phyloP scores from a whole-genome alignment of 2,113 vertebrate genomes.

The Xiphorhynchus elegans region DNA sequence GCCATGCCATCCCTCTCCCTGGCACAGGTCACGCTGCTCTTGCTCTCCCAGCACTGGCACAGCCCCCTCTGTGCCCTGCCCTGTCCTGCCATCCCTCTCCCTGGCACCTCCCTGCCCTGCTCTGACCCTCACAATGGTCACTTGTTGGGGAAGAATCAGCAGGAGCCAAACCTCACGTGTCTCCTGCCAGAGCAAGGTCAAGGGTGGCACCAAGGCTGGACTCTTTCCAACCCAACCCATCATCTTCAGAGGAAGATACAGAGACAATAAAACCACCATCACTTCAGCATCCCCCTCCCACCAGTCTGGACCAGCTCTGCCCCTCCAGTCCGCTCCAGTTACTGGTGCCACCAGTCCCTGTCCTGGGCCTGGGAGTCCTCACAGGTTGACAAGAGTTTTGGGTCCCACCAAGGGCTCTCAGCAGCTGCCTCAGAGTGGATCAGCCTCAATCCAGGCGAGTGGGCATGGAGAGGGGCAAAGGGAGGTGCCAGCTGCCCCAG shows the following conservation, averaged over 20 bases:
- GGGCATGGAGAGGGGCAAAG: neutral
- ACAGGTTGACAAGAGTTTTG: neutral
- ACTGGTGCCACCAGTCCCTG: neutral
- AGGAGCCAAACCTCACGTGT: neutral
- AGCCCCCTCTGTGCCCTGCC: too few species aligned
- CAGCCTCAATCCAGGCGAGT: neutral
- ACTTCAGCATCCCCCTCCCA: neutral
- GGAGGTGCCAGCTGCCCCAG: neutral
- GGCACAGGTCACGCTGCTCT: too few species aligned
- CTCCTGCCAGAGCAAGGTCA: accelerated
- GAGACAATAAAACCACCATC: neutral
- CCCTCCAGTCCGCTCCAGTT: neutral
- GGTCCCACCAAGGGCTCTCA: neutral
- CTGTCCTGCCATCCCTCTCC: neutral
- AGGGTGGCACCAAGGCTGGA: neutral
- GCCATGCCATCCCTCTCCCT: too few species aligned
- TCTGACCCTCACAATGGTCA: neutral
- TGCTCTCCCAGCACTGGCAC: too few species aligned
- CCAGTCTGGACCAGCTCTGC: neutral
- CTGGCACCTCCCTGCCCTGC: neutral
- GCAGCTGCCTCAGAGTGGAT: neutral
- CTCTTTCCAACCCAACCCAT: neutral
- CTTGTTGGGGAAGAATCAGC: neutral
- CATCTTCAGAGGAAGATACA: neutral
- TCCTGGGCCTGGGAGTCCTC: neutral